Evolutionary conservation across 2,797 vertebrate genomes (phyloP).

Genomic region (Neosilurus hyrtlii): DNA sequence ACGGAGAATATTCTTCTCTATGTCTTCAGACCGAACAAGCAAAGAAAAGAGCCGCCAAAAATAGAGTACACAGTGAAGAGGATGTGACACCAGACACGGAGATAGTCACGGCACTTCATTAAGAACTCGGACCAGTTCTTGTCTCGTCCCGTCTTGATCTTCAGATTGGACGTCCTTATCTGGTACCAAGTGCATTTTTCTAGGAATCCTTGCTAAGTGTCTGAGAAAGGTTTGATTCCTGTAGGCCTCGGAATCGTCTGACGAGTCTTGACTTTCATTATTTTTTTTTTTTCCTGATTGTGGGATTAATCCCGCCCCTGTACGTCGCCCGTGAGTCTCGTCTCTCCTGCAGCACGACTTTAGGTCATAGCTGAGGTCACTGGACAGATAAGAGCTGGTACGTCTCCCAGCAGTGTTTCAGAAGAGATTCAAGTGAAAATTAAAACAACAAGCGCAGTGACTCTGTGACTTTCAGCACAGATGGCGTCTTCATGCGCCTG

Average conservation of each 20-base stretch:
- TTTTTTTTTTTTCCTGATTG: neutral
- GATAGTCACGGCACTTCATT: slow-evolving; percentile 18
- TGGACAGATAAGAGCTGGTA: neutral
- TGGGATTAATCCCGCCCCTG: neutral
- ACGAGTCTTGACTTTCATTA: neutral
- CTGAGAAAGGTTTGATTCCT: neutral
- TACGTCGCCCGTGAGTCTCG: neutral
- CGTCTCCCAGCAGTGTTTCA: slow-evolving; percentile 1
- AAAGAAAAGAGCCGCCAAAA: neutral
- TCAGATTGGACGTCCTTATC: slow-evolving; percentile 26
- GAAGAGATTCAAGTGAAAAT: neutral
- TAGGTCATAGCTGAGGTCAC: neutral
- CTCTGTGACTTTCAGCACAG: neutral
- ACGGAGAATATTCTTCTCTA: neutral
- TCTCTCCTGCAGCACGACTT: neutral
- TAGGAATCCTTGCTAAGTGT: neutral
- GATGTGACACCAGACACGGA: slow-evolving; percentile 13
- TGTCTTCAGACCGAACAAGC: neutral
- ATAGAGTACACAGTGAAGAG: neutral
- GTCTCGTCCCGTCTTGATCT: slow-evolving; percentile 15
- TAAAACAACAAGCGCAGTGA: neutral
- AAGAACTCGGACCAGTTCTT: slow-evolving; percentile 25
- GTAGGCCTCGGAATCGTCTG: neutral
- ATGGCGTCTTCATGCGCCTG: slow-evolving; percentile 8
- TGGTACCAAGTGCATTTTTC: slow-evolving; percentile 22